Conservation (phyloP, 1,140 invertebrate genomes). For the Drosophila arizonae region DNA sequence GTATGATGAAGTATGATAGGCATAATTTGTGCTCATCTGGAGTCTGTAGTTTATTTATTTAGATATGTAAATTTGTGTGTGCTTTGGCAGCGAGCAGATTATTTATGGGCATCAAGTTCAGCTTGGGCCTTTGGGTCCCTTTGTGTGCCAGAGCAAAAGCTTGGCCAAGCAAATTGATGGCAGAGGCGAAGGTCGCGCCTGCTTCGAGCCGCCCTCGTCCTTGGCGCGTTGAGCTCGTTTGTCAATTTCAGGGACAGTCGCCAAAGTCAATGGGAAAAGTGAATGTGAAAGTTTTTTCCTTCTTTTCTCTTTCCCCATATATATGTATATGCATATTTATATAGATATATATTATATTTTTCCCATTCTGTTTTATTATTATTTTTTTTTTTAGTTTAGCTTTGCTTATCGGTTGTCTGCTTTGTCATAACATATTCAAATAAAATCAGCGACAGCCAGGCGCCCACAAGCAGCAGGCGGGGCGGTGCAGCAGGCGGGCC, state of each 20-base stretch:
- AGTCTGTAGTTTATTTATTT: no score
- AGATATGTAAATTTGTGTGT: conserved; percentile 48
- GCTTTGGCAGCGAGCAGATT: conserved; percentile 51
- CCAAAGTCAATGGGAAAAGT: conserved; percentile 53
- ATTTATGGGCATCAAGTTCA: conserved; percentile 45
- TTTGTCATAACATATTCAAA: conserved; percentile 68
- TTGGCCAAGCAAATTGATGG: conserved; percentile 54
- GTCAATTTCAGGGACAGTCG: conserved; percentile 51
- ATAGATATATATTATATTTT: conserved; percentile 1
- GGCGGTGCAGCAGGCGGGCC: neutral
- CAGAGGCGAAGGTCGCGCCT: conserved; percentile 66
- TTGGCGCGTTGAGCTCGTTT: conserved; percentile 22
- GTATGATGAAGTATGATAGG: no score
- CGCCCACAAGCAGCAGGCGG: conserved; percentile 5
- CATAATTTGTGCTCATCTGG: neutral
- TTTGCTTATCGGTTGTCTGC: conserved; percentile 62
- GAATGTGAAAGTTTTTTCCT: conserved; percentile 52
- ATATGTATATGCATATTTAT: neutral
- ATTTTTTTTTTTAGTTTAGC: conserved; percentile 13
- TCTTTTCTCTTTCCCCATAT: conserved; percentile 9
- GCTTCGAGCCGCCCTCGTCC: conserved; percentile 4
- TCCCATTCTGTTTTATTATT: no score
- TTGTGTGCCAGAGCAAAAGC: conserved; percentile 22
- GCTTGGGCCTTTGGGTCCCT: conserved; percentile 11
- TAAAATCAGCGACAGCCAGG: conserved; percentile 37